A percentile compares a stretch with the other conserved stretches of the same genome.
phyloP scores from a whole-genome alignment of 30 jellyfish, hydroid and myxozoan genomes.

The Turritopsis rubra region DNA sequence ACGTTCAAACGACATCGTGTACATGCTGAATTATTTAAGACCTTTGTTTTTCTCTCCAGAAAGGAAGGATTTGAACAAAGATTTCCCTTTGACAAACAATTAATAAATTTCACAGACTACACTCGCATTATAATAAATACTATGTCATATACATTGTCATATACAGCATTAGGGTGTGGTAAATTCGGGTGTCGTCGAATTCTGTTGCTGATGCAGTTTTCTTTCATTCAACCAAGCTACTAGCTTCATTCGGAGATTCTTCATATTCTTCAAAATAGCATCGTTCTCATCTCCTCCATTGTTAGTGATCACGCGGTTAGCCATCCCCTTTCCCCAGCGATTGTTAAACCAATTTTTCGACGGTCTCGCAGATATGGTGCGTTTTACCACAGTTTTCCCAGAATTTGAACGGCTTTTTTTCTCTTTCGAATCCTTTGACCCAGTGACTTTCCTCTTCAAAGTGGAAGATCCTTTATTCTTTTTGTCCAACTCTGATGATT shows the following conservation, averaged over 20 bases:
- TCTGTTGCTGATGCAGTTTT: no score
- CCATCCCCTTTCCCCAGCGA: constrained; percentile 3
- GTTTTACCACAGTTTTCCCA: background rate
- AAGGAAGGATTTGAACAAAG: no score
- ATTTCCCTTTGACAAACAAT: no score
- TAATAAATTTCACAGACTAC: no score
- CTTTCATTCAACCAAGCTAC: background rate
- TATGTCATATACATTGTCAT: no score
- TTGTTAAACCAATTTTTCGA: background rate
- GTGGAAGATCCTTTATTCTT: background rate
- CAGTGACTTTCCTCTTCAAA: background rate
- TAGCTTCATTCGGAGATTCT: background rate
- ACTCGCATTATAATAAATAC: no score
- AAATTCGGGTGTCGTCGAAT: no score
- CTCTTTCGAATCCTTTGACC: background rate
- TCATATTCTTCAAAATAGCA: background rate
- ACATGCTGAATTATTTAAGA: no score
- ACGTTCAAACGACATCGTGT: no score
- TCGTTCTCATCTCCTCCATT: background rate
- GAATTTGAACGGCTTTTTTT: background rate
- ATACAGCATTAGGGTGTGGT: no score
- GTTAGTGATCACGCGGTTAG: no score
- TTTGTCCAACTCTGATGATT: background rate
- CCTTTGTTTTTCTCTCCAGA: no score
- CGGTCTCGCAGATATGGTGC: background rate